Evolutionary conservation across 2,113 vertebrate species (phyloP), one percentile per base, ranked within the genome.

Genomic region (Aix galericulata): DNA sequence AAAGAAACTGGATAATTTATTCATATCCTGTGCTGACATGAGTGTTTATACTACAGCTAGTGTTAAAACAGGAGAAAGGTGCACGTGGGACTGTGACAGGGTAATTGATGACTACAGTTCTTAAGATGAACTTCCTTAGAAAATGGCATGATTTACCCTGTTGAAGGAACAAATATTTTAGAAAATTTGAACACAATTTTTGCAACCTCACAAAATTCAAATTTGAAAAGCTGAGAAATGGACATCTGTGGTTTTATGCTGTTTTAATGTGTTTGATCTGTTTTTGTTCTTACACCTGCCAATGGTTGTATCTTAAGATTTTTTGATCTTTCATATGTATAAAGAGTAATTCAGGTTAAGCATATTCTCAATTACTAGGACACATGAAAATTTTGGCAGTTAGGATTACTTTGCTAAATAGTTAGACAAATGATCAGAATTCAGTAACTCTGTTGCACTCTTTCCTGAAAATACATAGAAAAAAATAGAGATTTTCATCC

Each of bases 171-270:
- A 73, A 58, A 4, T 13, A 9, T 62, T 63, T 31, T n/a, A 63
- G 25, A 71, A 81, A 75, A 55, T 26, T 12, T 7, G 2, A 67
- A 81, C 2, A 5, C 22, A 5, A 2, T 13, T 11, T 88, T 83
- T 91, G 10, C 2, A 92, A 36, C 0, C 6, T 27, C 59, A 17
- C 1, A 74, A 50, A 50, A 4, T 73, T 63, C 13, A 12, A 1
- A 68, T 68, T 48, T 73, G 15, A 59, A 83, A 92, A 81, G 9
- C 3, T 0, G 0, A 2, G 3, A 3, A 17, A 1, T 1, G 71
- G 26, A 6, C 40, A 18, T 17, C 13, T 29, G 25, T 55, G 4
- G 9, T 86, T 82, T 62, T 78, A 6, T 2, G 16, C 46, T 79
- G 1, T 53, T 81, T 80, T 52, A 21, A 18, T 52, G 8, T 23